phyloP scores from a whole-genome alignment of 92 coral and sea anemone genomes.

The Paragorgia papillata region DNA sequence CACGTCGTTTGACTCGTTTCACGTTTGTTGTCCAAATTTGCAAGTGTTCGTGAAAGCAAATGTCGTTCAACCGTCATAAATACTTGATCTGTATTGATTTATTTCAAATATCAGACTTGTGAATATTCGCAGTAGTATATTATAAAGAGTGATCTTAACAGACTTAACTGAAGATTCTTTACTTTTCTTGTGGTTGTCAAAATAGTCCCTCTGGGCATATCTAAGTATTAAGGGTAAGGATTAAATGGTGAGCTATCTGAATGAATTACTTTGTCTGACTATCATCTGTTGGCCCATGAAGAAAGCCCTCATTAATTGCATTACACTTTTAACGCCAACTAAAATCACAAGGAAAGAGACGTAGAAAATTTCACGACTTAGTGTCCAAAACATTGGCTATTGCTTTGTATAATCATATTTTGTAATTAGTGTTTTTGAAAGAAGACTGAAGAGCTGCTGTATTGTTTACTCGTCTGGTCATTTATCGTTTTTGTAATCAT shows the following conservation, averaged over 20 bases:
- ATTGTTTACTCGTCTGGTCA: not conserved
- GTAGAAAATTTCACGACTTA: constrained; percentile 1
- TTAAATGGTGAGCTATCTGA: constrained; percentile 31
- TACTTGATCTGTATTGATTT: constrained; percentile 20
- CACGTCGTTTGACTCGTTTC: not conserved
- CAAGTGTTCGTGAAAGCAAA: not conserved
- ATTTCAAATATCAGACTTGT: too few species aligned
- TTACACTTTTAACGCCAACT: constrained; percentile 7
- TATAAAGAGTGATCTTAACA: too few species aligned
- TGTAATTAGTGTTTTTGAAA: not conserved
- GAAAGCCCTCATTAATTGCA: constrained; percentile 21
- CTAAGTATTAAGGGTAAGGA: constrained; percentile 2
- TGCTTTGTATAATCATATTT: too few species aligned
- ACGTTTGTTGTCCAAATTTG: not conserved
- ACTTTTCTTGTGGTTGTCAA: constrained; percentile 30
- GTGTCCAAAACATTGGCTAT: not conserved
- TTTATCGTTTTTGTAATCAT: too few species aligned
- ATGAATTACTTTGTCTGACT: constrained; percentile 33
- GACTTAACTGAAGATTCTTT: too few species aligned
- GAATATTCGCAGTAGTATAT: too few species aligned
- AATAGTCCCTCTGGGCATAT: constrained; percentile 31
- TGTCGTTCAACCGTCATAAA: constrained; percentile 1
- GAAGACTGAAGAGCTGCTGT: not conserved
- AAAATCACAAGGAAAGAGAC: not conserved
- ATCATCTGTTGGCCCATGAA: constrained; percentile 27